Evolutionary conservation across 2,113 vertebrate species (phyloP), one percentile per base, ranked within the genome.

Genomic region (Galeopterus variegatus): DNA sequence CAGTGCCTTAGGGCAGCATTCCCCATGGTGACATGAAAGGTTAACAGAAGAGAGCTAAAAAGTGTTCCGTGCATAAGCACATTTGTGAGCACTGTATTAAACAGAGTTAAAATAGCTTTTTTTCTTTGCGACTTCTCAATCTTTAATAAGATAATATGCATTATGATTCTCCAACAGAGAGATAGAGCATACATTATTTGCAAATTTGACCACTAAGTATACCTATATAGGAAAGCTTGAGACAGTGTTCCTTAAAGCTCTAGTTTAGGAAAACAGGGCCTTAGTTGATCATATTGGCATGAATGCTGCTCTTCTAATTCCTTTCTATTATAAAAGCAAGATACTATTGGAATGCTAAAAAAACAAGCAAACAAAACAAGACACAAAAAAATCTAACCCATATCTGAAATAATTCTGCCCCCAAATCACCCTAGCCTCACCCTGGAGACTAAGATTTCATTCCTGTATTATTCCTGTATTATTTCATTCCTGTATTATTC

Each of bases 321-420:
- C 64, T 70, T 90, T 91, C 62, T n/a, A 7, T 91, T 85, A 83
- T 13, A 96, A 87, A 84, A 92, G 56, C 52, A 84, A 92, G 45
- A 26, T 81, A 48, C 3, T 76, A 23, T 65, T 84, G 48, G 72
- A 88, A 85, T 90, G 65, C 60, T 90, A 58, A 90, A 94, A 65
- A 62, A 82, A 79, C 67, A 33, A 1, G 24, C 18, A 80, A 84
- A 23, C 13, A 45, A 5, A 8, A 12, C 73, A 54, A 77, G 41
- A 41, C 41, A 41, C 41, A 41, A 41, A 41, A 41, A 41, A 41
- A 41, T 41, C 41, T 41, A 54, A 19, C 48, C 64, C 48, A 13
- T 10, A 18, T 90, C 60, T 81, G 67, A 85, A 95, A 69, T 76
- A 81, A 85, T 94, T 36, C 5, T 72, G 26, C 58, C 33, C 75